These are phyloP conservation scores for Chironex yamaguchii DNA, from an alignment of 30 jellyfish, hydroid and myxozoan genomes.

Conservation along the genomic window DNA sequence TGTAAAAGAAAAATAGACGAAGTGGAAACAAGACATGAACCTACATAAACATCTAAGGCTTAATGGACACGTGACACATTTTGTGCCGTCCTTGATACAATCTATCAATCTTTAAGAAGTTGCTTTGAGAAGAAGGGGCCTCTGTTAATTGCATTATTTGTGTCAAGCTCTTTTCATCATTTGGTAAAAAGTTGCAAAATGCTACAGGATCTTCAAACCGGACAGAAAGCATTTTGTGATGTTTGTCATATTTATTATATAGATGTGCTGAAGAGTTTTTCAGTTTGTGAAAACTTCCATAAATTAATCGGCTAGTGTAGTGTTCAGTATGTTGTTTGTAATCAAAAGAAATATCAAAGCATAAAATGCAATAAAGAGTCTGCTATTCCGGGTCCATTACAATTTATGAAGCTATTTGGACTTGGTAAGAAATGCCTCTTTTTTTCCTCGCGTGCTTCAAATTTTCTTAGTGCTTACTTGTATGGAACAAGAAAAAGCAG, in stretches of 20 bases:
- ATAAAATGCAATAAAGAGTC: no score
- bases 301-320: no score
- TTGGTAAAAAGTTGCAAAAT: neutral
- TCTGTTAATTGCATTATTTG: neutral
- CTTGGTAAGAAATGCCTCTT: no score
- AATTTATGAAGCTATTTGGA: no score
- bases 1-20: neutral
- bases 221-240: neutral
- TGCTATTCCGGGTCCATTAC: no score
- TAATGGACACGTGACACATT: neutral
- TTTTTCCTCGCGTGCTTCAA: no score
- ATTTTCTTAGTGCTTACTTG: no score
- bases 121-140: no score
- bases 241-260: no score
- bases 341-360: no score
- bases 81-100: neutral
- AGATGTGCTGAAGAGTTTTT: neutral
- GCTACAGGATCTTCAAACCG: neutral
- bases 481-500: no score
- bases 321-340: no score
- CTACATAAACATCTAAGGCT: neutral
- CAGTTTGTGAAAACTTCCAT: neutral
- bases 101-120: neutral
- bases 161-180: neutral
- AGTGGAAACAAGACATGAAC: neutral